Conservation (phyloP, 1,140 invertebrate species). For the Drosophila nigrodunni region DNA sequence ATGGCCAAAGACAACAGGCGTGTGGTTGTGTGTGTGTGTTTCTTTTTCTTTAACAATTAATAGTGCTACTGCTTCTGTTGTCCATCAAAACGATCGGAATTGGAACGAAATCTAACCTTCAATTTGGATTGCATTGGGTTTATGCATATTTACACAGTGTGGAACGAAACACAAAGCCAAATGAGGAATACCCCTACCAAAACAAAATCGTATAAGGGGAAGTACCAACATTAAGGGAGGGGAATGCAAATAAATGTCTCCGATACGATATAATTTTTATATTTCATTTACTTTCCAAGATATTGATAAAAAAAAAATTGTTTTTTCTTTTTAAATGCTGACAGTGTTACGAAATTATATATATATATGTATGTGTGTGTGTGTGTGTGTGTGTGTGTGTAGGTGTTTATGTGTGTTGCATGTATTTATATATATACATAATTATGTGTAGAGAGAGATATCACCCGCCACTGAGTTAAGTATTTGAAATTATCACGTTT, state of each 20-base stretch:
- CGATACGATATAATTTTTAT: slow-evolving; percentile 12
- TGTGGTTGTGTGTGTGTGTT: slow-evolving; percentile 17
- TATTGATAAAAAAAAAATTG: slow-evolving; percentile 32
- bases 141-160: slow-evolving; percentile 46
- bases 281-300: slow-evolving; percentile 10
- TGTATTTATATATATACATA: slow-evolving; percentile 27
- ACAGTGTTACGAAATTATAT: slow-evolving; percentile 9
- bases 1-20: slow-evolving; percentile 55
- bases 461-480: slow-evolving; percentile 80
- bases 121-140: slow-evolving; percentile 7
- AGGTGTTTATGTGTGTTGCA: slow-evolving; percentile 17
- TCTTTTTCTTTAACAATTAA: slow-evolving; percentile 42
- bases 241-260: slow-evolving; percentile 20
- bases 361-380: slow-evolving; percentile 7
- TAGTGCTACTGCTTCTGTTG: slow-evolving; percentile 37
- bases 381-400: slow-evolving; percentile 9
- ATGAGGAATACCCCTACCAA: slow-evolving; percentile 20
- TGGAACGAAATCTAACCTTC: slow-evolving; percentile 24
- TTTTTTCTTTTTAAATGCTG: slow-evolving; percentile 35
- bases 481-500: slow-evolving; percentile 76
- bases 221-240: neutral
- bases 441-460: slow-evolving; percentile 54
- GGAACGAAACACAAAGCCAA: slow-evolving; percentile 18
- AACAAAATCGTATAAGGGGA: slow-evolving; percentile 5
- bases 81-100: slow-evolving; percentile 17